Conservation (phyloP, 2,797 vertebrate species). For the Liparis tanakae region DNA sequence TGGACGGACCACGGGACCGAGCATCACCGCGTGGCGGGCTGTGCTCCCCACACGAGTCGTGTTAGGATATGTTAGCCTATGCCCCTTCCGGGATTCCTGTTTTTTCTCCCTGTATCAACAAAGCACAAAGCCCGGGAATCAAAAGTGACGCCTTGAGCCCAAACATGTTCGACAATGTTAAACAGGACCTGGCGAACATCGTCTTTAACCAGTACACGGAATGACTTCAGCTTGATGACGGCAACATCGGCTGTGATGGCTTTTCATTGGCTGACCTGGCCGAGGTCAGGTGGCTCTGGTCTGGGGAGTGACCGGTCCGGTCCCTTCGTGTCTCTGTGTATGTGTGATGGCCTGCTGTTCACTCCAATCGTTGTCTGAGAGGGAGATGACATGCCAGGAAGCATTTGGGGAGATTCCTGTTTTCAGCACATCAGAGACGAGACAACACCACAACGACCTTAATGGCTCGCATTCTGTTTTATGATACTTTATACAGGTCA, state of each 20-base stretch:
- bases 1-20: conserved; percentile 20
- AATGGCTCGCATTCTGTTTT: conserved; percentile 6
- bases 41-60: conserved; percentile 38
- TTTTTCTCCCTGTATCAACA: conserved; percentile 24
- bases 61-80: conserved; percentile 36
- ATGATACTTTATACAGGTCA: background rate
- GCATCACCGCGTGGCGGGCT: conserved; percentile 22
- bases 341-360: conserved; percentile 60
- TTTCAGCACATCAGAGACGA: conserved; percentile 52
- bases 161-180: conserved; percentile 46
- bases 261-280: conserved; percentile 78
- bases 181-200: conserved; percentile 60
- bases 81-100: conserved; percentile 26
- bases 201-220: conserved; percentile 60
- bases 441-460: conserved; percentile 30
- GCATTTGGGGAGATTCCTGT: conserved; percentile 64
- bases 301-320: conserved; percentile 69
- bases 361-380: conserved; percentile 64
- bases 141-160: conserved; percentile 45
- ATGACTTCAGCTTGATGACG: conserved; percentile 66
- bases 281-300: conserved; percentile 64
- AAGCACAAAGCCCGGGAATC: conserved; percentile 46
- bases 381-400: conserved; percentile 63
- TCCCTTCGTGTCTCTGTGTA: conserved; percentile 50
- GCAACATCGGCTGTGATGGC: conserved; percentile 65